Conservation (phyloP, 2,888 invertebrate genomes). For the Atethmia centrago region DNA sequence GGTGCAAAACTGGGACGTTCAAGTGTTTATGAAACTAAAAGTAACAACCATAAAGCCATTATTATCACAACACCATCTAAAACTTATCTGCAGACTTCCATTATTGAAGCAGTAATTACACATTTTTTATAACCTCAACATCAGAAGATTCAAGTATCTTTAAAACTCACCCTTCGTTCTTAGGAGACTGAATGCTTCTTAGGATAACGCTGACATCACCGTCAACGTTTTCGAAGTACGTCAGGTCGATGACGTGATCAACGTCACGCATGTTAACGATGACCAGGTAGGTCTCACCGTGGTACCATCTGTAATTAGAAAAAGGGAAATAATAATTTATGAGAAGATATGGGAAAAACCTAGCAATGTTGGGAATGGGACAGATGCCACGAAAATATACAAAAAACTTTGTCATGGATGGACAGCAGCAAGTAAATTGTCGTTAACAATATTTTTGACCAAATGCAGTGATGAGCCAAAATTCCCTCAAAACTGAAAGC, state of each 20-base stretch:
- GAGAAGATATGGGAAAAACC: no score
- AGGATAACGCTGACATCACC: slow-evolving; percentile 87
- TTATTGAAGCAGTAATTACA: not conserved
- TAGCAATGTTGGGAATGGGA: no score
- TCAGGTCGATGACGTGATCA: slow-evolving; percentile 77
- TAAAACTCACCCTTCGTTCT: slow-evolving; percentile 75
- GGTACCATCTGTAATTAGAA: slow-evolving; percentile 79
- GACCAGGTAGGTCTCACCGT: slow-evolving; percentile 80
- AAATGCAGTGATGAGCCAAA: no score
- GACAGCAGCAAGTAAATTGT: not conserved
- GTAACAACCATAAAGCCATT: not conserved
- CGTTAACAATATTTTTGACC: not conserved
- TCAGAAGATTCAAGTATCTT: not conserved
- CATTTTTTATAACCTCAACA: slow-evolving; percentile 4
- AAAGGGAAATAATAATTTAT: no score
- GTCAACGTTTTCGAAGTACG: slow-evolving; percentile 83
- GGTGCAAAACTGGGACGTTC: no score
- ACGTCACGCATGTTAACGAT: slow-evolving; percentile 88
- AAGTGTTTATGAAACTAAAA: not conserved
- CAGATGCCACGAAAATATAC: no score
- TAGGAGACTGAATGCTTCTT: slow-evolving; percentile 79
- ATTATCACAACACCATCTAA: not conserved
- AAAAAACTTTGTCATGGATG: no score
- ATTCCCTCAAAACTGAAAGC: not conserved
- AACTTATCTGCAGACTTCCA: slow-evolving; percentile 22